Conservation (phyloP, 92 coral and sea anemone species). For the Phymanthus crucifer region DNA sequence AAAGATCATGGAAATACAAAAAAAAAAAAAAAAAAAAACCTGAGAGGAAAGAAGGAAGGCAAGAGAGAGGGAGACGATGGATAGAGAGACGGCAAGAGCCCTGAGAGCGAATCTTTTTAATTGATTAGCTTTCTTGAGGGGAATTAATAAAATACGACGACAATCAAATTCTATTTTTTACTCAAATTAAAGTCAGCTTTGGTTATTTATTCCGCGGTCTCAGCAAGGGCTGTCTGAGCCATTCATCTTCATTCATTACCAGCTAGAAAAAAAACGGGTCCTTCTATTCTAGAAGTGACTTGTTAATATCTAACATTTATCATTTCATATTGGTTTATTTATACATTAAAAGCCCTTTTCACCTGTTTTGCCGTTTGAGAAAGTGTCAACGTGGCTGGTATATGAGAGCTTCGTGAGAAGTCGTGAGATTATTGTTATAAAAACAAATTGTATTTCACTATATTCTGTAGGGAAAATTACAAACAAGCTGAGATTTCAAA, state of each 20-base stretch:
- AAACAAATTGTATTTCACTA: constrained; percentile 2
- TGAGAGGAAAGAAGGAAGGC: too few relatives aligned
- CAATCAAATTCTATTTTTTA: too few relatives aligned
- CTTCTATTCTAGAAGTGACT: neutral
- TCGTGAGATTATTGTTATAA: neutral
- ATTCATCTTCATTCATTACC: neutral
- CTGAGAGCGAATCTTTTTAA: too few relatives aligned
- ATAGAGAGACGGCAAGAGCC: too few relatives aligned
- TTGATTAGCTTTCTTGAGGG: too few relatives aligned
- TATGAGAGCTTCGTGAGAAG: neutral
- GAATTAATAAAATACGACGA: too few relatives aligned
- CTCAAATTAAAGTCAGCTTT: neutral
- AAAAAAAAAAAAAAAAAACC: too few relatives aligned
- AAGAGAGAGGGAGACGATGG: too few relatives aligned
- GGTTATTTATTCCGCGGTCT: neutral
- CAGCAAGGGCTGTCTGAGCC: neutral
- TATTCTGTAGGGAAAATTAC: neutral
- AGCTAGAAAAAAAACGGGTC: constrained; percentile 5
- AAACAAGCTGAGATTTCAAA: neutral
- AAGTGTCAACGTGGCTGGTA: constrained; percentile 19
- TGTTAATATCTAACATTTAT: constrained; percentile 14
- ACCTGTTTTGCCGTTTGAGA: neutral
- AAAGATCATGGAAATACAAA: too few relatives aligned
- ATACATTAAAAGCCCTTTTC: neutral
- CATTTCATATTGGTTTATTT: neutral